phyloP scores from a whole-genome alignment of 2,797 vertebrate genomes.

The Chelidonichthys spinosus region DNA sequence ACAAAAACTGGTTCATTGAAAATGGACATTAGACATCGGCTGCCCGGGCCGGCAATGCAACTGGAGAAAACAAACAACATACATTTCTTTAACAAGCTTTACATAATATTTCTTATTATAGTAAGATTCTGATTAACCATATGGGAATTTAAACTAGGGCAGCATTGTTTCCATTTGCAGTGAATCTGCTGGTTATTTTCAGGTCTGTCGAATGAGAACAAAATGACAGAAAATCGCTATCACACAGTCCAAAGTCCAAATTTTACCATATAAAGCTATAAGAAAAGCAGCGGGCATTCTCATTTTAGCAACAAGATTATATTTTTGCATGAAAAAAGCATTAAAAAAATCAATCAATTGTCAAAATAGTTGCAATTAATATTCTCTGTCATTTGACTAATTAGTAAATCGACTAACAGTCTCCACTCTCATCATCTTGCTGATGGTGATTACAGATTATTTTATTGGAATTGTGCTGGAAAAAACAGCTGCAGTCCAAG shows the following conservation, averaged over 20 bases:
- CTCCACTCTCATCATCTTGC: background rate
- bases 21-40: conserved; percentile 8
- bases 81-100: background rate
- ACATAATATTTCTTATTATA: background rate
- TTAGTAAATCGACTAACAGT: background rate
- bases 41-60: background rate
- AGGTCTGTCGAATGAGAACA: background rate
- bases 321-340: background rate
- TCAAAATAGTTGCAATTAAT: background rate
- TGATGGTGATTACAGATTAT: background rate
- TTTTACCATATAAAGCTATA: background rate
- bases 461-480: conserved; percentile 3
- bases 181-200: background rate
- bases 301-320: background rate
- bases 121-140: background rate
- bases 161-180: background rate
- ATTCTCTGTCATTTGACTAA: background rate
- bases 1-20: conserved; percentile 4
- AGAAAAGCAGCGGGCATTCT: background rate
- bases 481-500: conserved; percentile 4
- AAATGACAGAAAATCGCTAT: background rate
- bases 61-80: background rate
- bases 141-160: background rate
- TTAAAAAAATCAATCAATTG: background rate
- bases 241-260: background rate